phyloP scores from a whole-genome alignment of 1,140 invertebrate species.

The Pseudomyrmex cubaensis region DNA sequence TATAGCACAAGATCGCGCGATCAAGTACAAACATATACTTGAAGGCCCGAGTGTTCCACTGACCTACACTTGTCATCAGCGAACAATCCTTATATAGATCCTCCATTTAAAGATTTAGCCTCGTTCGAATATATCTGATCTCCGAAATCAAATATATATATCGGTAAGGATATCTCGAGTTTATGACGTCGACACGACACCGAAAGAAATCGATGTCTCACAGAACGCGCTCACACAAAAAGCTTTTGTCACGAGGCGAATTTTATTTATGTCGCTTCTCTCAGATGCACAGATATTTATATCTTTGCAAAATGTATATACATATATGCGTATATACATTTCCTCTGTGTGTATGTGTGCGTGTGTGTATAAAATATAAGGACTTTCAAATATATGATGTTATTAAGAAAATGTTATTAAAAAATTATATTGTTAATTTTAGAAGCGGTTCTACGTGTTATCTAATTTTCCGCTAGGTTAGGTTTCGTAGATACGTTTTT shows the following conservation, averaged over 20 bases:
- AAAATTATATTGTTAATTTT: not conserved
- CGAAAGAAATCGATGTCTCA: conserved; percentile 29
- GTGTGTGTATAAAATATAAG: too few relatives aligned
- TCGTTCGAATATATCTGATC: conserved; percentile 15
- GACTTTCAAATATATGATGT: too few relatives aligned
- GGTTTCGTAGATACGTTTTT: conserved; percentile 13
- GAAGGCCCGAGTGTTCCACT: conserved; percentile 52
- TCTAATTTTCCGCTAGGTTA: conserved; percentile 31
- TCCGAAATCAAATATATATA: conserved; percentile 24
- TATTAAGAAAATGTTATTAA: not conserved
- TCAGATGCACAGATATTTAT: not conserved
- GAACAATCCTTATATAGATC: conserved; percentile 39
- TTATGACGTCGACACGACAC: not conserved
- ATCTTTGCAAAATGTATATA: not conserved
- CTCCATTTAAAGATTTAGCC: conserved; percentile 43
- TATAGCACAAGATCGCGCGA: conserved; percentile 51
- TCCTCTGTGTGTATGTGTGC: too few relatives aligned
- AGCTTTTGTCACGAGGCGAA: not conserved
- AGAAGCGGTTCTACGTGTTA: not conserved
- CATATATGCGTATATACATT: not conserved
- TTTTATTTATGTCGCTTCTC: not conserved
- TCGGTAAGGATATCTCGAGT: not conserved
- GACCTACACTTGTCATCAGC: conserved; percentile 56
- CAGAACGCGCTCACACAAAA: not conserved
- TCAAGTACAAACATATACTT: conserved; percentile 43